Evolutionary conservation across 2,888 invertebrate genomes (phyloP).

Genomic region (Nebria brevicollis): DNA sequence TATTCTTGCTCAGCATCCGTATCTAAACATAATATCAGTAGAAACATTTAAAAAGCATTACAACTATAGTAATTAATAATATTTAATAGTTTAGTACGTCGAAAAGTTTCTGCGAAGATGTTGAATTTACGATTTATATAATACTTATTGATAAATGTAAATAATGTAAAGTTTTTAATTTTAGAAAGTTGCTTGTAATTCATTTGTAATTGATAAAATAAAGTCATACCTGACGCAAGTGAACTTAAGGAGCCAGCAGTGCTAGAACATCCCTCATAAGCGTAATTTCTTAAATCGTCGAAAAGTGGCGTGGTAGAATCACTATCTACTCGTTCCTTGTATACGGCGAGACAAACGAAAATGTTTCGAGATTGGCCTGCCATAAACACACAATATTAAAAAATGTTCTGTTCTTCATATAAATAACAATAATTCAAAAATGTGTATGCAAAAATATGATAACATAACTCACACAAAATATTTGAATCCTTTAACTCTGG

Average conservation of each 20-base stretch:
- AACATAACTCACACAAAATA: conserved; percentile 70
- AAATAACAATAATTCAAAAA: too few relatives aligned
- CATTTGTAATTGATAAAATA: background rate
- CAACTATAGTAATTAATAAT: too few relatives aligned
- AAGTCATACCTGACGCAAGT: conserved; percentile 84
- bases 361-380: conserved; percentile 83
- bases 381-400: conserved; percentile 16
- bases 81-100: too few relatives aligned
- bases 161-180: background rate
- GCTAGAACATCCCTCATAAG: conserved; percentile 98
- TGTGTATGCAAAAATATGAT: too few relatives aligned
- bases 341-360: conserved; percentile 95
- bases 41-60: too few relatives aligned
- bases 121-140: too few relatives aligned
- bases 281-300: conserved; percentile 98
- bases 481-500: conserved; percentile 85
- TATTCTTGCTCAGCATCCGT: conserved; percentile 97
- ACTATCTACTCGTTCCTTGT: conserved; percentile 94
- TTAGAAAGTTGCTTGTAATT: background rate
- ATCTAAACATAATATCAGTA: conserved; percentile 65
- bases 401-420: too few relatives aligned
- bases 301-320: conserved; percentile 98
- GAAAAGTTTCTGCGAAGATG: too few relatives aligned
- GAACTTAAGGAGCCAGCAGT: conserved; percentile 97
- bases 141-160: too few relatives aligned